Evolutionary conservation across 2,797 vertebrate genomes (phyloP), one percentile per base, ranked within the genome.

Genomic region (Borostomias antarcticus): DNA sequence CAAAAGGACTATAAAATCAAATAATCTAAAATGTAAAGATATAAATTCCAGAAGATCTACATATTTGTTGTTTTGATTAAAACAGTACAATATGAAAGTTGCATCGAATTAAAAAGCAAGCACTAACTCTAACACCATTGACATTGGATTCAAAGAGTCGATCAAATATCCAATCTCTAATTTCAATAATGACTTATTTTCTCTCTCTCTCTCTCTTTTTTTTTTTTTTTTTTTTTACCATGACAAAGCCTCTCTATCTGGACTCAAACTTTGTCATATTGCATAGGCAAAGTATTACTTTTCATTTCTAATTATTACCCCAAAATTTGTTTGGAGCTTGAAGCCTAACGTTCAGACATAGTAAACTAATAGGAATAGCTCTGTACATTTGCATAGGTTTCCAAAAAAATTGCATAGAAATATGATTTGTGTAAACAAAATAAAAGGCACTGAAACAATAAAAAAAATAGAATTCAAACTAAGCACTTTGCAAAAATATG

Each of bases 351-450:
- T 5, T 23, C 53, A 53, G 26, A 33, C 0, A 35, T 59, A 9
- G 23, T 35, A 59, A 26, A 6, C 32, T 23, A 58, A 21, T 13
- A 23, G 35, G 33, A n/a, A 13, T 28, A 5, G 4, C 10, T 43
- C 3, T 45, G n/a, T 45, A 45, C 40, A 40, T 60, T 60, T 60
- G 37, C 35, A 60, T 43, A 43, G 25, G 15, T 60, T 28, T 56
- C 28, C n/a, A n/a, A n/a, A 43, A 28, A n/a, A 43, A 13, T 37
- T 43, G 57, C 56, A 58, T 40, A 40, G 56, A 23, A 21, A 40
- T 35, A 37, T 35, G 11, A 58, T 37, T 25, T 25, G 23, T 4
- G 9, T 23, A 35, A 10, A 35, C 33, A 35, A 4, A 25, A 21
- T 4, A 33, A 19, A 35, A n/a, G n/a, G n/a, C n/a, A n/a, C n/a